phyloP scores from a whole-genome alignment of 2,113 vertebrate genomes.

The Aptenodytes forsteri region DNA sequence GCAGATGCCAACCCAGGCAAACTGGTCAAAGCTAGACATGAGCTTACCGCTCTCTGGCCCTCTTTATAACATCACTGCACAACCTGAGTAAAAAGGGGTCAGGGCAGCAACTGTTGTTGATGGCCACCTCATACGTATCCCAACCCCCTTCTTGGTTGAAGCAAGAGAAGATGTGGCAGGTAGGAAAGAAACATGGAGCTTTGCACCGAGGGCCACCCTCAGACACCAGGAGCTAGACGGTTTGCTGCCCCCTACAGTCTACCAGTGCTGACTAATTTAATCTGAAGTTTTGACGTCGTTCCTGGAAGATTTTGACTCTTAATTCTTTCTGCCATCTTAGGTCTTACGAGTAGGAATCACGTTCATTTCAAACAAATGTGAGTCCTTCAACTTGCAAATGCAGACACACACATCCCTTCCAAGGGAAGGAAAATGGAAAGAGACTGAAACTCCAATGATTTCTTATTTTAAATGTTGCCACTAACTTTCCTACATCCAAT shows the following conservation, averaged over 20 bases:
- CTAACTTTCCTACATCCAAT: neutral
- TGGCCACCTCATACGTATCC: neutral
- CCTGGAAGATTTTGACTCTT: neutral
- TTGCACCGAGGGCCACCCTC: neutral
- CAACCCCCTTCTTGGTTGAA: neutral
- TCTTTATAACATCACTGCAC: neutral
- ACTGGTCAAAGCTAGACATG: neutral
- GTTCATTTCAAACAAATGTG: neutral
- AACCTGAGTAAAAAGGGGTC: neutral
- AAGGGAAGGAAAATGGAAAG: neutral
- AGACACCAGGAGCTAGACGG: neutral
- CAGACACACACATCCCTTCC: neutral
- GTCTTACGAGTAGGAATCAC: neutral
- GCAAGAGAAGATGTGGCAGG: neutral
- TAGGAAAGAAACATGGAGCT: neutral
- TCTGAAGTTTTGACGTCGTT: neutral
- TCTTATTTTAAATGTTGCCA: neutral
- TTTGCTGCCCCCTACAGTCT: constrained; percentile 28
- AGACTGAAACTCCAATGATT: neutral
- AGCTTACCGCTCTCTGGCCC: neutral
- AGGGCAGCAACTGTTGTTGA: neutral
- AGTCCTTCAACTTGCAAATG: neutral
- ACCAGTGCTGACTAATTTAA: neutral
- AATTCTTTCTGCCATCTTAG: neutral
- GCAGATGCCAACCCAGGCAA: neutral